phyloP scores from a whole-genome alignment of 2,888 invertebrate species.

The Nephrotoma guestfalica region DNA sequence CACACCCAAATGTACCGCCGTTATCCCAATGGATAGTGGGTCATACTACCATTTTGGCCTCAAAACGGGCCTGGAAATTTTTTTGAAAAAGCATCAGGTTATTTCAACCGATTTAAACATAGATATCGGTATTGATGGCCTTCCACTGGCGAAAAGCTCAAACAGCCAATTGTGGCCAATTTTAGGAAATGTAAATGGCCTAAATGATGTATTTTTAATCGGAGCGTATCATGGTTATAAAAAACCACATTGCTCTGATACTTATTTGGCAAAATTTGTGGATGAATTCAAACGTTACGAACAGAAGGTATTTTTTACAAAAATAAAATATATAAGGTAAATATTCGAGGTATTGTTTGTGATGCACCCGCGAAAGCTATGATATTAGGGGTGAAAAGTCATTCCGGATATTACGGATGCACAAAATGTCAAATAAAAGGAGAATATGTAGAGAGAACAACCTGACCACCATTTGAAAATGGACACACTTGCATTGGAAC shows the following conservation, averaged over 20 bases:
- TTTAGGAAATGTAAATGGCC: background rate
- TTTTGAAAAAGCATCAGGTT: background rate
- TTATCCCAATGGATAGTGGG: background rate
- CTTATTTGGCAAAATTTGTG: background rate
- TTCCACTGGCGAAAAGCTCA: background rate
- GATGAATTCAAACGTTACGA: background rate
- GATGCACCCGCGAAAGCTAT: slow-evolving; percentile 9
- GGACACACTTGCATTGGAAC: slow-evolving; percentile 7
- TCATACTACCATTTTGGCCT: background rate
- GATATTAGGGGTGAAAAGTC: slow-evolving; percentile 9
- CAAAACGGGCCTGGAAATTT: background rate
- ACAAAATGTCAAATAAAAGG: slow-evolving; percentile 11
- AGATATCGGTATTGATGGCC: background rate
- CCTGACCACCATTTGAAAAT: too few species aligned
- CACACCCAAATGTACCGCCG: background rate
- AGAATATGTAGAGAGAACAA: slow-evolving; percentile 7
- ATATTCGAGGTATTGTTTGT: slow-evolving; percentile 8
- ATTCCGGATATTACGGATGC: slow-evolving; percentile 12
- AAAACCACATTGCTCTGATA: background rate
- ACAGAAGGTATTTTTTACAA: background rate
- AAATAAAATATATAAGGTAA: background rate
- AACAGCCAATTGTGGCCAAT: background rate
- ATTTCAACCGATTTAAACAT: background rate
- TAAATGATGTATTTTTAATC: background rate
- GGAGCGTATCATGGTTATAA: background rate